These are phyloP conservation scores for Callopanchax toddi DNA, from an alignment of 2,113 vertebrate genomes.

Conservation along the genomic window DNA sequence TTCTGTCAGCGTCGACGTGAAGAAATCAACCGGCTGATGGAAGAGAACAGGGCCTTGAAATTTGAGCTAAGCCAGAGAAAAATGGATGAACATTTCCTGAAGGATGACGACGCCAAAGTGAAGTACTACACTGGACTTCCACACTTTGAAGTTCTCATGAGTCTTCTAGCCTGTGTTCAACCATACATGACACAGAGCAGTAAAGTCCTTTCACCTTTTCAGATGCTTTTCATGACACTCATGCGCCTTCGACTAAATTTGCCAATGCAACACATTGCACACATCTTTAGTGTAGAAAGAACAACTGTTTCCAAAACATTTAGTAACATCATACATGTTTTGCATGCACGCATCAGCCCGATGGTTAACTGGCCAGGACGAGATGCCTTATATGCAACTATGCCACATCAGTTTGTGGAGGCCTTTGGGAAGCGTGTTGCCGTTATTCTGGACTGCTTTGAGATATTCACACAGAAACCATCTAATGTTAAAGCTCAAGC, in stretches of 20 bases:
- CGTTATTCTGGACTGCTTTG: background rate
- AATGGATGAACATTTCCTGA: too few species aligned
- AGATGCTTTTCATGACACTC: background rate
- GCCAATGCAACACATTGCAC: background rate
- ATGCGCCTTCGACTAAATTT: constrained; percentile 2
- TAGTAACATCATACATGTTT: background rate
- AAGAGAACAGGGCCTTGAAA: too few species aligned
- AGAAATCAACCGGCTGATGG: too few species aligned
- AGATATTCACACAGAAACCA: background rate
- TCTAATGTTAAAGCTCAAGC: too few species aligned
- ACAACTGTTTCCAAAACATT: background rate
- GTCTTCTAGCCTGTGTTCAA: background rate
- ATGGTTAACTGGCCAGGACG: background rate
- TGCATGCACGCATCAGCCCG: background rate
- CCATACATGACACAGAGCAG: background rate
- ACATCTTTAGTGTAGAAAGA: background rate
- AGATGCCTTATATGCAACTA: background rate
- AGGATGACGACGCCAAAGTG: too few species aligned
- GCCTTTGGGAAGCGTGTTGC: constrained; percentile 1
- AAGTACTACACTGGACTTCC: too few species aligned
- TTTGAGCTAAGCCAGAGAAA: too few species aligned
- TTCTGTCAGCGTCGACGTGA: too few species aligned
- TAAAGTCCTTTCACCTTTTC: background rate
- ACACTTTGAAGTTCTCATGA: too few species aligned
- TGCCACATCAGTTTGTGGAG: constrained; percentile 5